Base-by-base conservation (phyloP, 2,797 vertebrate species). In the Holocentrus rufus region DNA sequence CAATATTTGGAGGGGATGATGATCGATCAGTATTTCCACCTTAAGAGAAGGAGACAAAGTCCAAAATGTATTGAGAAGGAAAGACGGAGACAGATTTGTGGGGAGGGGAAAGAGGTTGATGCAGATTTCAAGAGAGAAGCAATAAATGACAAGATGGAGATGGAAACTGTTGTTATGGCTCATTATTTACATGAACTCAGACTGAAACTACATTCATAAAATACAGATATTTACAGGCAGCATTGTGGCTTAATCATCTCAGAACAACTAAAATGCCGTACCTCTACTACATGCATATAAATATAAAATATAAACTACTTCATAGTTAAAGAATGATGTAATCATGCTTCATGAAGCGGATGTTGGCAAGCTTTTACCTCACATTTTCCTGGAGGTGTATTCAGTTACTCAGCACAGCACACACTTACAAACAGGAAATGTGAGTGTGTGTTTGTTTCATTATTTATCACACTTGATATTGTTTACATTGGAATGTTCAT, bases 61-160 rank as follows among this genome's bases (percentile, higher is more conserved):
- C 80, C 25, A 47, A 70, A 66, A 11, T 67, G 79, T 83, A 64
- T 49, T 74, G 74, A 80, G 66, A 69, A 58, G 74, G 53, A 64
- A 20, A 14, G 84, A 80, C 71, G 81, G 82, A 81, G 72, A 63
- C 11, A 44, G 70, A 76, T 61, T 60, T 53, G 52, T 71, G 55
- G 66, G 68, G 70, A 84, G 73, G 73, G 69, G 76, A 77, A 77
- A 65, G 71, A 82, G 77, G 75, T 54, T 65, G 72, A 77, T 85
- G 63, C 62, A 34, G 70, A 69, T 68, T 72, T 74, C 72, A 77
- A 74, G 79, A 79, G 86, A 85, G 89, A 91, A 87, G 89, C 92
- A 93, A 93, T 93, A 93, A 93, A 93, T 72, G 77, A 83, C 73
- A 69, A 80, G 84, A 80, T 87, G 49, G 88, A 84, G 83, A 89